Percentiles rank a stretch among this genome's conserved stretches.
These are phyloP conservation scores for Chionomys nivalis DNA, from an alignment of 2,113 vertebrate species.

Conservation along the genomic window DNA sequence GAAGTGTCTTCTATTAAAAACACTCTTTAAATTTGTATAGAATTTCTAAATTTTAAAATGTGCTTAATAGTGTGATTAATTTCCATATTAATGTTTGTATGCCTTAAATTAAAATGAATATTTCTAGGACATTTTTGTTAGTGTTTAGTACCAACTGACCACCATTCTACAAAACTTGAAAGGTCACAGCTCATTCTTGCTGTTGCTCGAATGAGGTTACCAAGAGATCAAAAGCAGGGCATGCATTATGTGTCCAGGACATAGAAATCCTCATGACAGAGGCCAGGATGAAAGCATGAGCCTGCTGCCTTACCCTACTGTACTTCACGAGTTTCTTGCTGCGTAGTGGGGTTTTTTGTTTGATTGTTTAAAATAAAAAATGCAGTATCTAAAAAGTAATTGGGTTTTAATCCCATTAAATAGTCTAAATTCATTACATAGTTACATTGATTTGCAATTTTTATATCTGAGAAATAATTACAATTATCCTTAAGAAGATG, in stretches of 20 bases:
- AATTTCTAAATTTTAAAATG: not conserved
- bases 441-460: not conserved
- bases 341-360: not conserved
- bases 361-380: constrained; percentile 7
- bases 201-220: not conserved
- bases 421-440: not conserved
- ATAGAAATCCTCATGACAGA: not conserved
- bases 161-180: not conserved
- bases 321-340: not conserved
- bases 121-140: not conserved
- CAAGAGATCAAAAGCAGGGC: not conserved
- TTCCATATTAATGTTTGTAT: not conserved
- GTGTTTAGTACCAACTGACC: not conserved
- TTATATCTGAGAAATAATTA: not conserved
- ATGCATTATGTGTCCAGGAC: not conserved
- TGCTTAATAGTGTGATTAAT: not conserved
- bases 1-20: not conserved
- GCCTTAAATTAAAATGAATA: constrained; percentile 8
- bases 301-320: not conserved
- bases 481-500: not conserved
- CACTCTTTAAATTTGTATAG: not conserved
- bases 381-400: not conserved
- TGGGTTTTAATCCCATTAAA: not conserved
- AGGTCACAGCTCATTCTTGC: not conserved
- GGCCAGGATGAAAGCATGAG: not conserved